Conservation (phyloP, 2,888 invertebrate genomes). For the Lordiphosa fenestrarum region DNA sequence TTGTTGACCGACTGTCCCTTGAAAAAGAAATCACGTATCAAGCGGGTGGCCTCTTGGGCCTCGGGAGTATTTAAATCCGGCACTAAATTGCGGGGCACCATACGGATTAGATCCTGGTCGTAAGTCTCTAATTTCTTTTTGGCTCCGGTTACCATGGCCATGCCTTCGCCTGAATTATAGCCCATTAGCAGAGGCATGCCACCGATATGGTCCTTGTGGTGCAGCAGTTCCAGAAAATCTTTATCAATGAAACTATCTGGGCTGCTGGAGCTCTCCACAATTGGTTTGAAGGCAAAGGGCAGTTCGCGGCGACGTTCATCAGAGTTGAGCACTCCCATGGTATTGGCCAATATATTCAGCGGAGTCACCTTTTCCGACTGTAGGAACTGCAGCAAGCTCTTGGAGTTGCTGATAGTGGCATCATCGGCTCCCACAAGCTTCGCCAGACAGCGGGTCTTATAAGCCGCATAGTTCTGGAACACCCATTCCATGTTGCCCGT, state of each 20-base stretch:
- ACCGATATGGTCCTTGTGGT: slow-evolving; percentile 74
- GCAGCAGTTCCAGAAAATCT: slow-evolving; percentile 81
- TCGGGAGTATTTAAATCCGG: slow-evolving; percentile 44
- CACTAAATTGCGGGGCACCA: slow-evolving; percentile 75
- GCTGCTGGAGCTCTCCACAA: slow-evolving; percentile 65
- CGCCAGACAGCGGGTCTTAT: slow-evolving; percentile 68
- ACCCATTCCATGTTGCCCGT: slow-evolving; percentile 78
- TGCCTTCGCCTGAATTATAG: slow-evolving; percentile 82
- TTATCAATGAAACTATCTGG: slow-evolving; percentile 69
- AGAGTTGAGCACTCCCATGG: slow-evolving; percentile 49
- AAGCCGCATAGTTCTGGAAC: slow-evolving; percentile 58
- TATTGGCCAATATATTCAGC: slow-evolving; percentile 36
- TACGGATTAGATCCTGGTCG: slow-evolving; percentile 68
- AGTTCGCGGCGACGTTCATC: slow-evolving; percentile 74
- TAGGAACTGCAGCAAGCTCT: slow-evolving; percentile 52
- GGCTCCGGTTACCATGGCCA: slow-evolving; percentile 74
- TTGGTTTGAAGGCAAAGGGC: slow-evolving; percentile 74
- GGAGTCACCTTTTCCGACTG: slow-evolving; percentile 62
- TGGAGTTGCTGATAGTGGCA: slow-evolving; percentile 32
- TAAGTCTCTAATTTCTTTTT: slow-evolving; percentile 60
- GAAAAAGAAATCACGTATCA: slow-evolving; percentile 81
- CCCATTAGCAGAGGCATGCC: slow-evolving; percentile 82
- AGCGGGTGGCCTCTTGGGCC: slow-evolving; percentile 47
- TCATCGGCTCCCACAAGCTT: slow-evolving; percentile 58
- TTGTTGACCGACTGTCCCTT: slow-evolving; percentile 76